A percentile compares a stretch with the other conserved stretches of the same genome.
Evolutionary conservation across 2,888 invertebrate species (phyloP).

Genomic region (Melanotus villosus): DNA sequence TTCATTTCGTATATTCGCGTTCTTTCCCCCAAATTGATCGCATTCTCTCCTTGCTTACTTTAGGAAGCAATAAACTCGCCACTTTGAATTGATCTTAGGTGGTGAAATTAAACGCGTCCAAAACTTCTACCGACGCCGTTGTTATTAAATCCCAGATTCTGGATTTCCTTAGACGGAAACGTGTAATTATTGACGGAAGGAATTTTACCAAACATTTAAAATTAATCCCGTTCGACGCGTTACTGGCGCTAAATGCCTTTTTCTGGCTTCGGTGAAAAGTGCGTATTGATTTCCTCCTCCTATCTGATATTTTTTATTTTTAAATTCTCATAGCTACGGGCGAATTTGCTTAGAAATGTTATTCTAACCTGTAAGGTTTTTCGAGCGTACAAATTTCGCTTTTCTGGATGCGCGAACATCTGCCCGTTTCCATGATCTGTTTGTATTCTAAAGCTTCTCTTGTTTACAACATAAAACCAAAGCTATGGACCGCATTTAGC

Average conservation of each 20-base stretch:
- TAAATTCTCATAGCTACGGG: not conserved
- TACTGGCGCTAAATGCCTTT: not conserved
- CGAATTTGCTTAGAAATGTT: conserved; percentile 5
- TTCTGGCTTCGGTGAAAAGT: not conserved
- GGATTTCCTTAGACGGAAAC: not conserved
- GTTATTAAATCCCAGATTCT: conserved; percentile 15
- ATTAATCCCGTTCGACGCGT: too few relatives aligned
- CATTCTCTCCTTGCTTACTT: conserved; percentile 31
- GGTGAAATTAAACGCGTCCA: conserved; percentile 28
- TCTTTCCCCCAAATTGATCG: conserved; percentile 31
- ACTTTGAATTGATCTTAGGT: conserved; percentile 30
- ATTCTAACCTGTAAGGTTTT: not conserved
- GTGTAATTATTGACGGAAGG: not conserved
- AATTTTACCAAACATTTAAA: not conserved
- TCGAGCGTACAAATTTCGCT: conserved; percentile 6
- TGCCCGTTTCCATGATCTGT: conserved; percentile 2
- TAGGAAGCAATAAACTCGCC: conserved; percentile 35
- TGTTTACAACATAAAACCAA: conserved; percentile 3
- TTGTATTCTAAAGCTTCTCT: not conserved
- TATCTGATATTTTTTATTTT: not conserved
- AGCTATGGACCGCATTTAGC: not conserved
- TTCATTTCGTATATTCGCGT: conserved; percentile 38
- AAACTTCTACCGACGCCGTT: conserved; percentile 12
- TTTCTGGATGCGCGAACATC: conserved; percentile 9
- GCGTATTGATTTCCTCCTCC: not conserved